phyloP scores from a whole-genome alignment of 2,113 vertebrate species.

The Menura novaehollandiae region DNA sequence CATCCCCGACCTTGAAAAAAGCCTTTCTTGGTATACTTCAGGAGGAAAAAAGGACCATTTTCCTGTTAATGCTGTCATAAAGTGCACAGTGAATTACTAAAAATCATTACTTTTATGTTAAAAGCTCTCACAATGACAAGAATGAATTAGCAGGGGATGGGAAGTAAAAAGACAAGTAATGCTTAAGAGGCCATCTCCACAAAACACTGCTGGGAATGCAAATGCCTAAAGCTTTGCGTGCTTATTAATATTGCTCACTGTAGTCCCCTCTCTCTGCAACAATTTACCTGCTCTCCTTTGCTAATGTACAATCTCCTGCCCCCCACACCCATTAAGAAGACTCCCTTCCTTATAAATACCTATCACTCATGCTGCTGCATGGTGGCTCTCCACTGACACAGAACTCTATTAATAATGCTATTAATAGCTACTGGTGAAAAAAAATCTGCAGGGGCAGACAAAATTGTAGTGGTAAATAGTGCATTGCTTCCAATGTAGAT shows the following conservation, averaged over 20 bases:
- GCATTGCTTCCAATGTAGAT: neutral
- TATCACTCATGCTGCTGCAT: neutral
- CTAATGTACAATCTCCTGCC: neutral
- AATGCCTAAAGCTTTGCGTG: neutral
- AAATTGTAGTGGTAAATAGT: neutral
- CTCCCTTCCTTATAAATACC: neutral
- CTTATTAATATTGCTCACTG: neutral
- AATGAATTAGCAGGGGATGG: neutral
- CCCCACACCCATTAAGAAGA: neutral
- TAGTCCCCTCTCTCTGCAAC: neutral
- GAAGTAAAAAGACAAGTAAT: neutral
- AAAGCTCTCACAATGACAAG: constrained; percentile 18
- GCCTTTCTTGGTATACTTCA: neutral
- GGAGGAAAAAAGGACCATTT: neutral
- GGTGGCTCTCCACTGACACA: neutral
- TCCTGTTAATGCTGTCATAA: constrained; percentile 1
- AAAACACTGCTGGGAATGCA: neutral
- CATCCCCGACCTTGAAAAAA: neutral
- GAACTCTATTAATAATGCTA: neutral
- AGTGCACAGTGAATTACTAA: neutral
- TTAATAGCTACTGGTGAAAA: neutral
- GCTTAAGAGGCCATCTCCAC: neutral
- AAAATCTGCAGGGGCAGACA: neutral
- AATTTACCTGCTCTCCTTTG: neutral
- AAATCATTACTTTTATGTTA: constrained; percentile 8